phyloP scores from a whole-genome alignment of 2,888 invertebrate species.

The Spisula solida region DNA sequence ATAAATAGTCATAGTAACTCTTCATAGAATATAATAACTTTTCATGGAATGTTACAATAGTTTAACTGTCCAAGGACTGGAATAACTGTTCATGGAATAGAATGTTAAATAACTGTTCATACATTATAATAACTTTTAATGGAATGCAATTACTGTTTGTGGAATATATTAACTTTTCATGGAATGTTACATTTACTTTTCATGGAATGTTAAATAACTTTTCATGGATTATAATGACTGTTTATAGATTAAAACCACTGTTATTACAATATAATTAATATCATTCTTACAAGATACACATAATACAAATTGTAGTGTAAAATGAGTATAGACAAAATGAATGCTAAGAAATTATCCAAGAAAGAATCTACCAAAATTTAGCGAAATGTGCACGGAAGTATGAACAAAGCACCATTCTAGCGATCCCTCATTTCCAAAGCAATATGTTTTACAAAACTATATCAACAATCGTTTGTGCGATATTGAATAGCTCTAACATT shows the following conservation, averaged over 20 bases:
- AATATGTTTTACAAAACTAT: background rate
- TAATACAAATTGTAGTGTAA: background rate
- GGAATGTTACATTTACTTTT: too few species aligned
- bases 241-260: background rate
- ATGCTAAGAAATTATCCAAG: background rate
- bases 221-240: background rate
- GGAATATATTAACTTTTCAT: background rate
- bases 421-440: constrained; percentile 9
- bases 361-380: background rate
- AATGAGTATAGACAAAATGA: background rate
- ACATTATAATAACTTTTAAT: background rate
- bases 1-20: background rate
- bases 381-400: background rate
- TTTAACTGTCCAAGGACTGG: background rate
- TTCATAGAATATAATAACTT: background rate
- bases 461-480: background rate
- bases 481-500: background rate
- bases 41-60: background rate
- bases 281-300: too few species aligned
- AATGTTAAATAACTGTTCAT: background rate
- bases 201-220: background rate
- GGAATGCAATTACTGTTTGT: background rate
- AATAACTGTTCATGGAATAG: background rate
- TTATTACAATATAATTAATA: too few species aligned
- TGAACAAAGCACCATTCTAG: constrained; percentile 3